These are phyloP conservation scores for Cydia amplana DNA, from an alignment of 1,140 invertebrate species.

Conservation along the genomic window DNA sequence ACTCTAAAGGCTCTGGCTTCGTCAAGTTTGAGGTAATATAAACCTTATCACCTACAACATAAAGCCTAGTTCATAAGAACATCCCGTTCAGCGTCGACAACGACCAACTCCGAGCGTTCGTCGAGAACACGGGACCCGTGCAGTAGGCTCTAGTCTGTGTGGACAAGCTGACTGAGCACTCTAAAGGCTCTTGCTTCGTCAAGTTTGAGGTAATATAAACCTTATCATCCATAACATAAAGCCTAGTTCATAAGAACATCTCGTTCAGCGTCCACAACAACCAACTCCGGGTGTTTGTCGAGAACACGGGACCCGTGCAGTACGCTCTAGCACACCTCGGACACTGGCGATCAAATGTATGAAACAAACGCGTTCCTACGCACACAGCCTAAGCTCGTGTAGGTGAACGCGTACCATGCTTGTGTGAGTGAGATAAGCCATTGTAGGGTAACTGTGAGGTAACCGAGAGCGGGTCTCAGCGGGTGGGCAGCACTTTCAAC, in stretches of 20 bases:
- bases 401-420: too few species aligned
- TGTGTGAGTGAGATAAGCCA: too few species aligned
- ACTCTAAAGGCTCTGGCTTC: conserved; percentile 94
- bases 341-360: too few species aligned
- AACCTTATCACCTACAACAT: background rate
- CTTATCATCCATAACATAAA: too few species aligned
- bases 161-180: conserved; percentile 92
- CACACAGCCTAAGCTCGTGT: too few species aligned
- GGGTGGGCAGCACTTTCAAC: too few species aligned
- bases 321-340: too few species aligned
- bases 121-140: conserved; percentile 90
- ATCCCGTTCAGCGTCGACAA: conserved; percentile 91
- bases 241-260: conserved; percentile 96
- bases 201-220: too few species aligned
- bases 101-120: conserved; percentile 86
- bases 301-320: conserved; percentile 88
- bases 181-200: conserved; percentile 94
- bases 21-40: conserved; percentile 89
- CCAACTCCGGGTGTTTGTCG: conserved; percentile 86
- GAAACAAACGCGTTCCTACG: too few species aligned
- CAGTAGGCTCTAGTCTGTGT: conserved; percentile 92
- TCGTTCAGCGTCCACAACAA: conserved; percentile 90
- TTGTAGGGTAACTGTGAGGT: too few species aligned
- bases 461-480: too few species aligned
- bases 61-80: conserved; percentile 87